Evolutionary conservation across 2,113 vertebrate genomes (phyloP), one percentile per base, ranked within the genome.

Genomic region (Lonchura striata): DNA sequence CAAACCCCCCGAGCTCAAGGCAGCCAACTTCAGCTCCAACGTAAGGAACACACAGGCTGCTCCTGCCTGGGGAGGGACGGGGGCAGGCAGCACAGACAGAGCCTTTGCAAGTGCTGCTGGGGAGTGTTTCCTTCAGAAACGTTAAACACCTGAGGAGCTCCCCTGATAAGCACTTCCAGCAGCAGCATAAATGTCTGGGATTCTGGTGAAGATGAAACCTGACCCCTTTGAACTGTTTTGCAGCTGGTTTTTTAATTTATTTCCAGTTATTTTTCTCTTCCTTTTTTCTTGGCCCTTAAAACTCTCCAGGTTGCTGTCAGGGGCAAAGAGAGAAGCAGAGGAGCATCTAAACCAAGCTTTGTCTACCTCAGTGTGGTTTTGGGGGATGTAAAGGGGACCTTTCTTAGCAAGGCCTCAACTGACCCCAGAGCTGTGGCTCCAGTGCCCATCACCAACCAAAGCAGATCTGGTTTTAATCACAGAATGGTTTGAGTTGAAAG

Each of bases 21-120:
- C 94, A 21, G 97, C 96, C 96, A 99, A 99, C 97, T 97, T 96
- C 97, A 99, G 98, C 96, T 98, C 97, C 80, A 99, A 99, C 1
- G 99, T 99, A 97, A 98, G 98, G 24, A 84, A 1, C 1, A 11
- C 50, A 1, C 24, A 4, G 33, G 7, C 7, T 27, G 31, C 5
- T 39, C 5, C 46, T 35, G n/a, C 23, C 37, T 9, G 11, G 7
- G 66, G 7, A 2, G 28, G 60, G 17, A 3, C 9, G 1, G 7
- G 54, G 41, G 8, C 35, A 46, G 77, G 63, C 37, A 42, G 64
- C 8, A 8, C 42, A 14, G 11, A 11, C 49, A 41, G 35, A 57
- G 31, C 31, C 1, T 39, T 24, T 39, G 47, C 21, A 12, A 13
- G 42, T 16, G 53, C 12, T 28, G 1, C 37, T 41, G 33, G 1